phyloP scores from a whole-genome alignment of 2,113 vertebrate genomes.

The Delphinus delphis region DNA sequence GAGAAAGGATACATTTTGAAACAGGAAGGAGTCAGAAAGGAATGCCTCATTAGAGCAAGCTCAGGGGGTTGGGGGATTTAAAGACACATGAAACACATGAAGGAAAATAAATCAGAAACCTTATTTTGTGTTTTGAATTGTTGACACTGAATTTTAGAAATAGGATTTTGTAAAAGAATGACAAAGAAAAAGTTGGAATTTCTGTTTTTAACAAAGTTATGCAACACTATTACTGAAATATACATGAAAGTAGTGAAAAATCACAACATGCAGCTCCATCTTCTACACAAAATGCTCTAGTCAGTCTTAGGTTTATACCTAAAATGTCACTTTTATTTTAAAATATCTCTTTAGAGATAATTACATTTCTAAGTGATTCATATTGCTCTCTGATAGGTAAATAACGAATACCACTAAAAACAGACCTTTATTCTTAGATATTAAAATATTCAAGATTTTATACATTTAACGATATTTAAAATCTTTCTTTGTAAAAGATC shows the following conservation, averaged over 20 bases:
- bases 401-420: neutral
- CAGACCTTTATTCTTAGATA: neutral
- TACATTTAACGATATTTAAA: neutral
- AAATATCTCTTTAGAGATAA: slow-evolving; percentile 20
- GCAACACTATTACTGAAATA: neutral
- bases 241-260: neutral
- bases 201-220: neutral
- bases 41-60: neutral
- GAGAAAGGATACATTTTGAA: neutral
- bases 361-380: neutral
- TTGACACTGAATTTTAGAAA: neutral
- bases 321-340: slow-evolving; percentile 27
- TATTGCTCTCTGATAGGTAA: neutral
- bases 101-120: neutral
- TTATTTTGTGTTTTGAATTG: neutral
- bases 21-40: neutral
- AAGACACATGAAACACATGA: neutral
- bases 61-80: neutral
- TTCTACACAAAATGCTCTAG: neutral
- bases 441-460: neutral
- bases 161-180: neutral
- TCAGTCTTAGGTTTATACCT: neutral
- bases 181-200: neutral
- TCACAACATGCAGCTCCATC: neutral
- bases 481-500: slow-evolving; percentile 20